Conservation (phyloP, 2,113 vertebrate genomes). For the Petrocephalus zakoni region DNA sequence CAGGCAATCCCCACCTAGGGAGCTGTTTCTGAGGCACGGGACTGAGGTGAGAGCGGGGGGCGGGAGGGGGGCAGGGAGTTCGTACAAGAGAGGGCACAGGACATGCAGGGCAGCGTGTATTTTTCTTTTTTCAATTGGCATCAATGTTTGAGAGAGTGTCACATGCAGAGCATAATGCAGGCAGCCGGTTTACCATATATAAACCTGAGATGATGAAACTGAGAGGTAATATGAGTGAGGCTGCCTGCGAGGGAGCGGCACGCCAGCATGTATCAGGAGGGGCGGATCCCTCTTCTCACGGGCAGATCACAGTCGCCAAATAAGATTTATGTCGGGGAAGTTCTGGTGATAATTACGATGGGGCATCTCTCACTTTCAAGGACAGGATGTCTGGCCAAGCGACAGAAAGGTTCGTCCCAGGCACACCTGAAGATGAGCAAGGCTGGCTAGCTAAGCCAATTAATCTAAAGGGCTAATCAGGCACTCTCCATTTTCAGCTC, state of each 20-base stretch:
- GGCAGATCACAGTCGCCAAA: constrained; percentile 17
- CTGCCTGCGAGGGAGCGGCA: constrained; percentile 14
- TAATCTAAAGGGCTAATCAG: not conserved
- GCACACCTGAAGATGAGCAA: not conserved
- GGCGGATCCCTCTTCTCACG: constrained; percentile 45
- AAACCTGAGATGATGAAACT: constrained; percentile 56
- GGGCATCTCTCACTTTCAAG: not conserved
- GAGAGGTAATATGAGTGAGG: constrained; percentile 47
- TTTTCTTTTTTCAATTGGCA: not conserved
- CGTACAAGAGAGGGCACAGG: not conserved
- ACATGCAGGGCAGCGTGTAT: not conserved
- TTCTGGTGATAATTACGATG: too few species aligned
- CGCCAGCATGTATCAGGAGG: not conserved
- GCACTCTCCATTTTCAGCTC: not conserved
- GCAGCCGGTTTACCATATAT: constrained; percentile 28
- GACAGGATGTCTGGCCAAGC: not conserved
- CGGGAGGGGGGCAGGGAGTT: not conserved
- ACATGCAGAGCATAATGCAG: not conserved
- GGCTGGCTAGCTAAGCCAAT: not conserved
- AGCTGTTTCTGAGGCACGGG: not conserved
- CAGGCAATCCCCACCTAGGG: not conserved
- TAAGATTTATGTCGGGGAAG: not conserved
- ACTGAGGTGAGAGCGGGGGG: too few species aligned
- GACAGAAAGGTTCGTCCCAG: not conserved
- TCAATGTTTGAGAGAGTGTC: not conserved